These are phyloP conservation scores for Oenanthe melanoleuca DNA, from an alignment of 2,113 vertebrate species.

Conservation along the genomic window DNA sequence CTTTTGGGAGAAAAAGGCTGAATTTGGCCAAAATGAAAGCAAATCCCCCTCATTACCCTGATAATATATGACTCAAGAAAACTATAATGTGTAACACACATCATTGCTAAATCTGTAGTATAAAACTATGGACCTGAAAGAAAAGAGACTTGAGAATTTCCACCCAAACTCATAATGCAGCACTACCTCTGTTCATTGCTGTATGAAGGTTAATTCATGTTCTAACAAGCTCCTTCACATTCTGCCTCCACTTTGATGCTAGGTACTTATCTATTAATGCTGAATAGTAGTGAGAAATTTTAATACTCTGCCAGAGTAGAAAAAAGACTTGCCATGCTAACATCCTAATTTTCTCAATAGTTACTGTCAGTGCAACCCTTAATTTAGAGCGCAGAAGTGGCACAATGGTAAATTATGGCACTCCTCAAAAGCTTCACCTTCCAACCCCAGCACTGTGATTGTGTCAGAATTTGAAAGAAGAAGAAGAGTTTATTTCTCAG, in stretches of 20 bases:
- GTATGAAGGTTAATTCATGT: neutral
- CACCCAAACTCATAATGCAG: neutral
- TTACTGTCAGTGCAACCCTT: constrained; percentile 58
- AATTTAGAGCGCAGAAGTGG: constrained; percentile 60
- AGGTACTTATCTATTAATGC: constrained; percentile 54
- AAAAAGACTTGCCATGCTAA: constrained; percentile 22
- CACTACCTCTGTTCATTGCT: constrained; percentile 4
- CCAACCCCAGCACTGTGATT: neutral
- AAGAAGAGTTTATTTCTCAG: constrained; percentile 35
- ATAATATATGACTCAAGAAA: constrained; percentile 12
- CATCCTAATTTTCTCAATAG: constrained; percentile 45
- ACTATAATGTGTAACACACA: neutral
- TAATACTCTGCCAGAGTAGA: constrained; percentile 5
- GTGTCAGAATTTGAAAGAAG: constrained; percentile 45
- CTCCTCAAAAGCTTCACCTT: constrained; percentile 23
- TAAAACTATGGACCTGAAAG: constrained; percentile 13
- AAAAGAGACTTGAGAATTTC: constrained; percentile 15
- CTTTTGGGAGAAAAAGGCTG: neutral
- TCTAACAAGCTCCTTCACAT: constrained; percentile 14
- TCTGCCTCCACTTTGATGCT: neutral
- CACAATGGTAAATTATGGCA: constrained; percentile 33
- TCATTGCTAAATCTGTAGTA: constrained; percentile 37
- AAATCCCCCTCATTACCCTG: constrained; percentile 9
- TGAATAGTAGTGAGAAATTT: constrained; percentile 31
- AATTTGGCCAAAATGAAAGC: neutral